Evolutionary conservation across 2,797 vertebrate species (phyloP), one percentile per base, ranked within the genome.

Genomic region (Onychomys torridus): DNA sequence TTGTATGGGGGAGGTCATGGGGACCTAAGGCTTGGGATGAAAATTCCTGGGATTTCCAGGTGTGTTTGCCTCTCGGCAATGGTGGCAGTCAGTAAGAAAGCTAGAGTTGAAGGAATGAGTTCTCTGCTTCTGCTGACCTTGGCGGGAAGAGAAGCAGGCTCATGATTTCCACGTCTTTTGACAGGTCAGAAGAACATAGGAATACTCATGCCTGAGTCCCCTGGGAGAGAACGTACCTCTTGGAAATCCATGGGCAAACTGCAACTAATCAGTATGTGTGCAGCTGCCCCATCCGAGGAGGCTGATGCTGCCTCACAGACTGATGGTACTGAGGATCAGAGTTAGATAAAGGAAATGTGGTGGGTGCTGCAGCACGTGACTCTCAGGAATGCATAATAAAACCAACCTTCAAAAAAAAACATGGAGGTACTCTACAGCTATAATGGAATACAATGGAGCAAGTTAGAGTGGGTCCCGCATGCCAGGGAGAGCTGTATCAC

Each of bases 21-120:
- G 52, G 97, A 90, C 55, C 89, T 97, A 95, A 93, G 10, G 79
- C 87, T 78, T 55, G 4, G 0, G 0, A 96, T 69, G 91, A 96
- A 95, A 95, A 97, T 97, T 95, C 93, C 95, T 95, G 89, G 79
- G 73, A 95, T 89, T 95, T 97, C 93, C 91, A 96, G 71, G 10
- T 96, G 85, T 0, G 0, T 81, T 96, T 94, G 55, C 90, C 93
- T 29, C 2, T 7, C 52, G 69, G 19, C 11, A 0, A 81, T 65
- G 69, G 83, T 5, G 27, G 55, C 67, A 43, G 32, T 89, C 67
- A 43, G 32, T 89, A 89, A 83, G 82, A 76, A 17, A 94, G 29
- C 25, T 73, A 49, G 57, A 25, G 10, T 4, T 49, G 83, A n/a
- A 89, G 52, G 78, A 89, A 88, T 61, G 4, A 8, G 55, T 86